Percentiles rank a stretch among this genome's conserved stretches.
Evolutionary conservation across 2,888 invertebrate genomes (phyloP).

Genomic region (Dimorphilus gyrociliatus): DNA sequence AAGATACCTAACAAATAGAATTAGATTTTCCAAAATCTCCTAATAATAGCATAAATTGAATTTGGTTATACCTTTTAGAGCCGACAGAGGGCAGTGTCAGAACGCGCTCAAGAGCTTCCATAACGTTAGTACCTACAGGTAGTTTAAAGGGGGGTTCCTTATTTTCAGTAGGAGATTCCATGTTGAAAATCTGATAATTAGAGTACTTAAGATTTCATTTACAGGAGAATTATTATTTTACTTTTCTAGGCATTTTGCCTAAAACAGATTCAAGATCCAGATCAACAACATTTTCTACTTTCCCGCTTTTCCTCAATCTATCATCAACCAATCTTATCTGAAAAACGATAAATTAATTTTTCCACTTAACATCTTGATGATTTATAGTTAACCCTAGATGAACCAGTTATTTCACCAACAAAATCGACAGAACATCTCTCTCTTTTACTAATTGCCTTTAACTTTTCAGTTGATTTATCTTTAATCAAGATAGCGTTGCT

Average conservation of each 20-base stretch:
- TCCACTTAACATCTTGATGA: not conserved
- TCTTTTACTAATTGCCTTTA: constrained; percentile 57
- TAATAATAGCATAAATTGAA: too few relatives aligned
- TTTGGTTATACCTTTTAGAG: constrained; percentile 82
- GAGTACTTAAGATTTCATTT: not conserved
- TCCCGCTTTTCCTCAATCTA: constrained; percentile 8
- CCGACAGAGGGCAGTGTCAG: constrained; percentile 69
- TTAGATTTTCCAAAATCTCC: too few relatives aligned
- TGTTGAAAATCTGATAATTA: constrained; percentile 45
- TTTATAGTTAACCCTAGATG: not conserved
- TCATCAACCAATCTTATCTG: constrained; percentile 13
- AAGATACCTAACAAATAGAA: too few relatives aligned
- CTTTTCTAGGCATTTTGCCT: constrained; percentile 67
- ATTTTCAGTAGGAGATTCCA: constrained; percentile 43
- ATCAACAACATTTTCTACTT: constrained; percentile 49
- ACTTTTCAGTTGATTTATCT: constrained; percentile 46
- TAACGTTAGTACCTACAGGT: constrained; percentile 46
- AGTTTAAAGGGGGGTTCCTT: constrained; percentile 42
- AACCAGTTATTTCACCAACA: constrained; percentile 74
- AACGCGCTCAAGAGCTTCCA: constrained; percentile 57
- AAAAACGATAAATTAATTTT: constrained; percentile 4
- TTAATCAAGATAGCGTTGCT: constrained; percentile 70
- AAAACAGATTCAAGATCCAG: constrained; percentile 72
- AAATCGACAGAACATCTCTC: constrained; percentile 83
- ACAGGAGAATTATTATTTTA: constrained; percentile 16